Conservation (phyloP, 2,888 invertebrate genomes). For the Eremobia ochroleuca region DNA sequence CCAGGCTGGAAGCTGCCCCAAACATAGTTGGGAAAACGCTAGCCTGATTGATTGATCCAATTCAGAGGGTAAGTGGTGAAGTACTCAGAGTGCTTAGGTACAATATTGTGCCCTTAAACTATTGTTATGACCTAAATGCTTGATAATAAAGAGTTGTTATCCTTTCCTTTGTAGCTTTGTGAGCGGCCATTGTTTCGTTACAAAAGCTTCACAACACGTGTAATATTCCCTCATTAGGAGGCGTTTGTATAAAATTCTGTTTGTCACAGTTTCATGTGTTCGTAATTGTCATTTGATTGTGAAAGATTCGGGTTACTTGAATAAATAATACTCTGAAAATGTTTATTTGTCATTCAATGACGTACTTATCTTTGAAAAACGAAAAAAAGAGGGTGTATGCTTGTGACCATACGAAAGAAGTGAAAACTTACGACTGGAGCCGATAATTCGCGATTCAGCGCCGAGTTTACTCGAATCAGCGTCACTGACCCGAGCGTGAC, state of each 20-base stretch:
- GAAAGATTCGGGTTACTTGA: conserved; percentile 43
- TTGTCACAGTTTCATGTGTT: conserved; percentile 48
- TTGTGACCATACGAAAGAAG: neutral
- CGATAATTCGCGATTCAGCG: neutral
- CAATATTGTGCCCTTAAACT: conserved; percentile 31
- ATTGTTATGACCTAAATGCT: conserved; percentile 66
- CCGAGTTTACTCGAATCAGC: neutral
- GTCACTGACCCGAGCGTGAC: neutral
- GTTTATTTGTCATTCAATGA: neutral
- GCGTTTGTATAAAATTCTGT: conserved; percentile 58
- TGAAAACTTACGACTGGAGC: neutral
- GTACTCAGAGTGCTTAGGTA: conserved; percentile 21
- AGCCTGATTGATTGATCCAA: neutral
- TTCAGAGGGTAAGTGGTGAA: conserved; percentile 20
- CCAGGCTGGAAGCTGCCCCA: neutral
- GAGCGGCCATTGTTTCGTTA: conserved; percentile 51
- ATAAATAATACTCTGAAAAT: conserved; percentile 20
- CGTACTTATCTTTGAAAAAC: neutral
- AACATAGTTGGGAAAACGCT: neutral
- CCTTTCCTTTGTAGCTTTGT: conserved; percentile 50
- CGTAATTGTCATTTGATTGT: conserved; percentile 52
- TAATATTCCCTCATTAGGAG: conserved; percentile 65
- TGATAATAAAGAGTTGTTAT: conserved; percentile 69
- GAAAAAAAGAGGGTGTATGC: neutral
- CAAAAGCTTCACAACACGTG: conserved; percentile 52